phyloP scores from a whole-genome alignment of 2,888 invertebrate species.

The Capitulum mitella region DNA sequence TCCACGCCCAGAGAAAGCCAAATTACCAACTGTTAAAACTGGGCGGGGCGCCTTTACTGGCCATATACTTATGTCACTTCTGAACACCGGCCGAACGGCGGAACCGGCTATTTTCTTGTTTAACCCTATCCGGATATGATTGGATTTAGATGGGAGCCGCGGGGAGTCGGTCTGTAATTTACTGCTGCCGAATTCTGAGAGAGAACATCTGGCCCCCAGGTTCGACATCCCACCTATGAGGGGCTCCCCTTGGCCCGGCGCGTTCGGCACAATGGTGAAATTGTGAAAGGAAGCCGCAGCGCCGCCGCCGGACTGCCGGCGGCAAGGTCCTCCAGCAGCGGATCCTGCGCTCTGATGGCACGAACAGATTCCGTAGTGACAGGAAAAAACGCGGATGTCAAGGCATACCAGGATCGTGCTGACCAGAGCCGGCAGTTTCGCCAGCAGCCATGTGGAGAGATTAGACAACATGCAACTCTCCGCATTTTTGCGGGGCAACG shows the following conservation, averaged over 20 bases:
- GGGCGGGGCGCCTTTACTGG: not conserved
- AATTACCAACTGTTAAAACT: slow-evolving; percentile 18
- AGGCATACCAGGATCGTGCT: no score
- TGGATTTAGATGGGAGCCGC: slow-evolving; percentile 18
- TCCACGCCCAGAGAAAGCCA: not conserved
- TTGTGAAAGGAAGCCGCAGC: no score
- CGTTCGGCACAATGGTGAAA: no score
- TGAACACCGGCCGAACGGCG: not conserved
- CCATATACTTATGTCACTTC: slow-evolving; percentile 22
- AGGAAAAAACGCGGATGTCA: no score
- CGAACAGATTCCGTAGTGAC: no score
- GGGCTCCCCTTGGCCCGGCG: no score
- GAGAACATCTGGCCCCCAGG: not conserved
- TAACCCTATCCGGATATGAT: slow-evolving; percentile 16
- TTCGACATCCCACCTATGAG: not conserved
- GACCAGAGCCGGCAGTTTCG: no score
- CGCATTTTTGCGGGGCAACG: no score
- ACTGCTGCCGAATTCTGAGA: slow-evolving; percentile 4
- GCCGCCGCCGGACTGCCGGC: no score
- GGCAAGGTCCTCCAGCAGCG: no score
- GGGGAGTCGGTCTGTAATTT: slow-evolving; percentile 4
- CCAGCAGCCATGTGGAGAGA: no score
- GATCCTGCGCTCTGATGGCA: no score
- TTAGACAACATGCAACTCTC: not conserved
- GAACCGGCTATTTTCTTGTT: slow-evolving; percentile 20